phyloP scores from a whole-genome alignment of 2,797 vertebrate species.

The Silurus aristotelis region DNA sequence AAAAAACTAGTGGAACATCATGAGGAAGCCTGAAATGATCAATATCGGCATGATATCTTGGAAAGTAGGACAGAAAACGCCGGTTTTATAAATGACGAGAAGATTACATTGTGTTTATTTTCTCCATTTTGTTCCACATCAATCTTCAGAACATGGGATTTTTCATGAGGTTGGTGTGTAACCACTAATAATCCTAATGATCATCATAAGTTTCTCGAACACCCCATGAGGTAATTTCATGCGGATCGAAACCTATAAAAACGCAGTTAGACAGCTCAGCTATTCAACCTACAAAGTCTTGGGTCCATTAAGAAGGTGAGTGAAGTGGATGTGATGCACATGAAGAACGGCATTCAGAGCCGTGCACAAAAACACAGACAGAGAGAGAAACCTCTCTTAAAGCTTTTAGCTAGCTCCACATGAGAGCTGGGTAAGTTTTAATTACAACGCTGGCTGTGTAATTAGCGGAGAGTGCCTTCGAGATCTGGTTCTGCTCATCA shows the following conservation, averaged over 20 bases:
- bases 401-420: slow-evolving; percentile 26
- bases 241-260: not conserved
- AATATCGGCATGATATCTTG: not conserved
- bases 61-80: not conserved
- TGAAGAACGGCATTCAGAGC: not conserved
- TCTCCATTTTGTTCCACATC: not conserved
- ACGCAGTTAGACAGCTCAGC: not conserved
- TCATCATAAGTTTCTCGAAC: not conserved
- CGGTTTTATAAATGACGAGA: not conserved
- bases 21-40: too few relatives aligned
- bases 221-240: not conserved
- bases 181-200: not conserved
- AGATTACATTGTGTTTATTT: not conserved
- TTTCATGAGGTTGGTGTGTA: not conserved
- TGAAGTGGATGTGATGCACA: not conserved
- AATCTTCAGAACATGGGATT: not conserved
- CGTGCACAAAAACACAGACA: not conserved
- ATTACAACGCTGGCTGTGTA: slow-evolving; percentile 44
- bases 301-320: not conserved
- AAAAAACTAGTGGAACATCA: too few relatives aligned
- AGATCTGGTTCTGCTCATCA: slow-evolving; percentile 9
- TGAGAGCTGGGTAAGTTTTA: slow-evolving; percentile 36
- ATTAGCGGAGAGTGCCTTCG: slow-evolving; percentile 34
- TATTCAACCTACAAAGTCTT: not conserved
- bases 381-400: not conserved